Base-by-base conservation (phyloP, 2,797 vertebrate genomes). In the Ara ararauna region DNA sequence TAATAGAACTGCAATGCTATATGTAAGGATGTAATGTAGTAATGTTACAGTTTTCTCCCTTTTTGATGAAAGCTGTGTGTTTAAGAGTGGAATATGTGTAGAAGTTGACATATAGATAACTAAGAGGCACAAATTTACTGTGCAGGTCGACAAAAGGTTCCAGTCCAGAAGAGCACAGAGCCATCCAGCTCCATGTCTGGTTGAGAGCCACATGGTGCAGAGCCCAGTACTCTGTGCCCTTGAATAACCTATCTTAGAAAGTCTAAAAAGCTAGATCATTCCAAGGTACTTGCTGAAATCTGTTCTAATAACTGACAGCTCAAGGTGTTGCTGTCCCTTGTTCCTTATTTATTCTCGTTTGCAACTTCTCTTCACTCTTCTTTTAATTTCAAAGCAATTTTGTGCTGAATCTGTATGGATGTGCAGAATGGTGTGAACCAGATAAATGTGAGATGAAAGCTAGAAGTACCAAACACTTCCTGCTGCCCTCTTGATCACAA, bases 101-200 rank as follows among this genome's bases (percentile, higher is more conserved):
- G 64, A 82, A 64, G 29, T 9, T 67, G 64, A 56, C 44, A 53
- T 3, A 29, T 17, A 66, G 65, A 40, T 26, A 89, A 51, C 0
- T 5, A 64, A 47, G 22, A 24, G 14, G 51, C 47, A 72, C 21
- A 86, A 42, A 26, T 76, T 75, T 45, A 40, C 53, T 51, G 14
- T 0, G 0, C 13, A 13, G 48, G 32, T 64, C 0, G 0, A 32
- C 9, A 4, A 48, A 56, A 26, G 26, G 47, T 47, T 54, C 18
- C 77, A 51, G 54, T 54, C 42, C 81, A 70, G 54, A 70, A n/a
- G 47, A 60, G 27, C n/a, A 32, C 45, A 16, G 11, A 56, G 51
- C 24, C 8, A 47, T 82, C 32, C 78, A 79, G 40, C 47, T 79
- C 44, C 47, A n/a, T 3, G 3, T 29, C 74, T 94, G 81, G 20